Evolutionary conservation across 1,140 invertebrate genomes (phyloP).

Genomic region (Trichonephila inaurata): DNA sequence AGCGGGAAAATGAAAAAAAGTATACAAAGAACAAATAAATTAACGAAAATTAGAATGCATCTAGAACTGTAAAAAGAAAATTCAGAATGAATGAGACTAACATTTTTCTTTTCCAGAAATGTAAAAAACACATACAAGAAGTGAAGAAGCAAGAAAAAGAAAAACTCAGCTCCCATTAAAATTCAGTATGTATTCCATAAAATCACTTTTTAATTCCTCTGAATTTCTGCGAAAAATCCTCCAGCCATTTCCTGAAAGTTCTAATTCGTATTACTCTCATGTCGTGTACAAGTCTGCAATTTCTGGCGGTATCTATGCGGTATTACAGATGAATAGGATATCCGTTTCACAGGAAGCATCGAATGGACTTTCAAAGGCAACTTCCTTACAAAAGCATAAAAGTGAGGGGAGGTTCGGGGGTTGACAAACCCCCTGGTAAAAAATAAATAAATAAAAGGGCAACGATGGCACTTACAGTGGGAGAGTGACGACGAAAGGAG

Average conservation of each 20-base stretch:
- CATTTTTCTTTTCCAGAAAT: neutral
- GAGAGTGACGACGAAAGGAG: slow-evolving; percentile 52
- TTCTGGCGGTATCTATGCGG: neutral
- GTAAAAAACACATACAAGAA: neutral
- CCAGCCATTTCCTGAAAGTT: neutral
- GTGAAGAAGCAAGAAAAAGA: too few relatives aligned
- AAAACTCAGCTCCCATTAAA: neutral
- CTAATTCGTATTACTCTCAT: neutral
- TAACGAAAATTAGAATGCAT: neutral
- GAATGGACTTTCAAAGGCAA: neutral
- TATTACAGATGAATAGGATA: slow-evolving; percentile 16
- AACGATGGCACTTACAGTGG: slow-evolving; percentile 29
- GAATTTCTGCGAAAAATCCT: neutral
- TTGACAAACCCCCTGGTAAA: neutral
- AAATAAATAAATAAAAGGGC: neutral
- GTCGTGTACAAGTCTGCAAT: neutral
- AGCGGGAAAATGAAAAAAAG: neutral
- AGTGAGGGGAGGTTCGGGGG: slow-evolving; percentile 1
- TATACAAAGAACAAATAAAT: neutral
- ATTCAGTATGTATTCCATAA: neutral
- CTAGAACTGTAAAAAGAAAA: neutral
- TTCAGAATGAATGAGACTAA: neutral
- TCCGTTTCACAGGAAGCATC: neutral
- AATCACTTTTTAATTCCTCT: slow-evolving; percentile 1
- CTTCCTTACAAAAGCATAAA: neutral